Evolutionary conservation across 2,888 invertebrate species (phyloP), one percentile per base, ranked within the genome.

Genomic region (Frankliniella intonsa): DNA sequence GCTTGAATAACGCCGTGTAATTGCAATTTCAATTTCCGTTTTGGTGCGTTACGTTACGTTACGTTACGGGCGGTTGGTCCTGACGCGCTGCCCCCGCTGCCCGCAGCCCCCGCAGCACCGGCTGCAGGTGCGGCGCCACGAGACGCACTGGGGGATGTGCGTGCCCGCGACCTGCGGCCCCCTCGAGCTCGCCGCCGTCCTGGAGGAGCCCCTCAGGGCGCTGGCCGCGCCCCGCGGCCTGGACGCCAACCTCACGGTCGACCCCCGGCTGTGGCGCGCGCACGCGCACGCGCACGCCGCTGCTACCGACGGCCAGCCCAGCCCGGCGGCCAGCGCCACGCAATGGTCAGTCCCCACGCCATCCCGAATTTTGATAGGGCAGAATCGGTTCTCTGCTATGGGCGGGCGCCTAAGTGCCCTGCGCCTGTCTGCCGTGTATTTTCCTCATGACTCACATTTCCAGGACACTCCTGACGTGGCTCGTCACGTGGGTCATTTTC

Each of bases 81-180:
- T n/a, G n/a, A n/a, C n/a, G n/a, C n/a, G n/a, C n/a, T n/a, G n/a
- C n/a, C n/a, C n/a, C n/a, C n/a, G n/a, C 19, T 19, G 69, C 9
- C 69, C 22, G 69, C 69, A 76, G 69, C 69, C 69, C 9, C 25
- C 69, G 69, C 22, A 22, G 25, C 69, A 76, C 69, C 69, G 69
- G 22, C 12, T 76, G 25, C 69, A 76, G 25, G 69, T 76, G 25
- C 25, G 22, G 8, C 69, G 69, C 11, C 69, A 76, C 69, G 22
- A 12, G 25, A 22, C 25, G 22, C 69, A 22, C 69, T 76, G 69
- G 69, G 69, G 25, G 22, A 25, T 76, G 69, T 76, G 69, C 69
- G 69, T 76, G 69, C 69, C 69, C 22, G 12, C 22, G 25, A 76
- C 25, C 69, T 76, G 69, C 69, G 69, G 22, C 25, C 69, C 25